These are phyloP conservation scores for Esperia sulphurella DNA, from an alignment of 2,888 invertebrate species.

Conservation along the genomic window DNA sequence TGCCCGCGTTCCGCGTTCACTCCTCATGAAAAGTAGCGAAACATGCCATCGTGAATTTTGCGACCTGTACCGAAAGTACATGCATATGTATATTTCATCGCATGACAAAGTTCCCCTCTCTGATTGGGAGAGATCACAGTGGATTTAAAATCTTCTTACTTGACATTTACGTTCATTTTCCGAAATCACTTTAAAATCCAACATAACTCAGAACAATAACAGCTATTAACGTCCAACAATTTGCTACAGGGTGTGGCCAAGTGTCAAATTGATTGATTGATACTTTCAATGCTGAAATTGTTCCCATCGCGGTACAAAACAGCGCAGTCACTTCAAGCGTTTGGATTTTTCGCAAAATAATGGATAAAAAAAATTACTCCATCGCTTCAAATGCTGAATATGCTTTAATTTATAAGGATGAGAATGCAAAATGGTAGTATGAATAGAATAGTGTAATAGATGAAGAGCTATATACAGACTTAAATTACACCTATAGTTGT, in stretches of 20 bases:
- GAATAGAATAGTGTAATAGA: background rate
- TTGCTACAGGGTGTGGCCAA: background rate
- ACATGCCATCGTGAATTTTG: too few relatives aligned
- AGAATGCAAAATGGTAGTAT: background rate
- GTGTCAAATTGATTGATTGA: constrained; percentile 3
- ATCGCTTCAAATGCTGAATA: background rate
- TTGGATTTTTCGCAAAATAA: background rate
- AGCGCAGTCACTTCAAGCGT: background rate
- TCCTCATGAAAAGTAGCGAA: too few relatives aligned
- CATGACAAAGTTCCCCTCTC: too few relatives aligned
- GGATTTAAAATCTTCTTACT: background rate
- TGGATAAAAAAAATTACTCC: background rate
- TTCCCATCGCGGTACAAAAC: background rate
- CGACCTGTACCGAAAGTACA: too few relatives aligned
- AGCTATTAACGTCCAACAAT: constrained; percentile 1
- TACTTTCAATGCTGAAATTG: constrained; percentile 1
- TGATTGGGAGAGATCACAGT: too few relatives aligned
- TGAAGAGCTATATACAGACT: too few relatives aligned
- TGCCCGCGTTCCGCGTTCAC: too few relatives aligned
- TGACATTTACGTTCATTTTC: background rate
- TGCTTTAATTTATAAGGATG: background rate
- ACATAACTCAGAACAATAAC: background rate
- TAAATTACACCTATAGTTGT: too few relatives aligned
- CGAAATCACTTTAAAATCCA: background rate
- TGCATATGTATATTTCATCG: too few relatives aligned